These are phyloP conservation scores for Setipinna tenuifilis DNA, from an alignment of 2,797 vertebrate genomes.

Conservation along the genomic window DNA sequence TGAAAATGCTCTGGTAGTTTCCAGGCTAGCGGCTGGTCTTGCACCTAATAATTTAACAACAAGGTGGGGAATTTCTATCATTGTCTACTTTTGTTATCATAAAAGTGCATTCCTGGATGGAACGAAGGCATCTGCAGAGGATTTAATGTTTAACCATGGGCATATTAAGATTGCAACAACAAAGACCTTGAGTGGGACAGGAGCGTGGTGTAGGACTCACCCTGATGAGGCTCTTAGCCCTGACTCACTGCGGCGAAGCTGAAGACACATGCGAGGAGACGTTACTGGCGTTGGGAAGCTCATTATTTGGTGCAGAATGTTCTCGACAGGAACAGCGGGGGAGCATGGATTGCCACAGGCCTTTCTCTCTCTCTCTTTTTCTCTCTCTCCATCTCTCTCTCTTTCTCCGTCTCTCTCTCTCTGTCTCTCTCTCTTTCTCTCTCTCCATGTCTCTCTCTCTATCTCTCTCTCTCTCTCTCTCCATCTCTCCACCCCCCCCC, in stretches of 20 bases:
- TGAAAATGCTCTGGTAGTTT: neutral
- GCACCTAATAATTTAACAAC: neutral
- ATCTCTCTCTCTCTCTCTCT: conserved; percentile 50
- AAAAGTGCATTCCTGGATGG: neutral
- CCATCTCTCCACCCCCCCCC: too few species aligned
- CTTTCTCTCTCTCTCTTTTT: conserved; percentile 48
- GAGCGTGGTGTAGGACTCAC: neutral
- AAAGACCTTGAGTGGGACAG: neutral
- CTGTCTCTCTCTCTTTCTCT: conserved; percentile 53
- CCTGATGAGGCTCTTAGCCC: neutral
- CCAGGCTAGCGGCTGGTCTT: neutral
- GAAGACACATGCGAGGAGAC: neutral
- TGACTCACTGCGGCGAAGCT: neutral
- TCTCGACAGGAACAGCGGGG: conserved; percentile 43
- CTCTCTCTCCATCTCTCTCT: conserved; percentile 49
- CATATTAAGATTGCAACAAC: neutral
- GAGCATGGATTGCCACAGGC: conserved; percentile 54
- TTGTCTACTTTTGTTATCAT: neutral
- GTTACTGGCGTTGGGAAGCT: conserved; percentile 37
- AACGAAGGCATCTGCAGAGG: neutral
- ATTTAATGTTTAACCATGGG: neutral
- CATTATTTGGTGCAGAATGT: conserved; percentile 51
- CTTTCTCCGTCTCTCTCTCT: too few species aligned
- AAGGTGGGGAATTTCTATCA: neutral
- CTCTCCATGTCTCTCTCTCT: conserved; percentile 53